These are phyloP conservation scores for Oreochromis spilurus DNA, from an alignment of 2,113 vertebrate genomes.

Conservation along the genomic window DNA sequence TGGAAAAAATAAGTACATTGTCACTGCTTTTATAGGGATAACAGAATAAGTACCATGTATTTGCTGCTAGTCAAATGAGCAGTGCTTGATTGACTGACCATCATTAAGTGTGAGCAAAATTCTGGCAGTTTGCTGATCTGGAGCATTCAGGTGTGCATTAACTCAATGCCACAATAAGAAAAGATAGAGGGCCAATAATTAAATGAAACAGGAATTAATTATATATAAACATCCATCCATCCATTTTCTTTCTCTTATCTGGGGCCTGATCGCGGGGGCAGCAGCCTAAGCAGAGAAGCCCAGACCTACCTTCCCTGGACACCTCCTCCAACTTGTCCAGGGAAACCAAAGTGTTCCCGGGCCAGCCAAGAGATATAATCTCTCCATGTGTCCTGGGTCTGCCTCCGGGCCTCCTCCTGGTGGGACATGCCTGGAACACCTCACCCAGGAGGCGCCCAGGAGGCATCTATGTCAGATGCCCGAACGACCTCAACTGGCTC, in stretches of 20 bases:
- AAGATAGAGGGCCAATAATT: background rate
- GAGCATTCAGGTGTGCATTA: background rate
- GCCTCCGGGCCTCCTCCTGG: background rate
- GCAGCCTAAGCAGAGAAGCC: too few relatives aligned
- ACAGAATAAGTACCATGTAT: background rate
- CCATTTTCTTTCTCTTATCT: background rate
- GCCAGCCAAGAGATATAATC: background rate
- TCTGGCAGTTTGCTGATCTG: background rate
- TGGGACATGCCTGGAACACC: background rate
- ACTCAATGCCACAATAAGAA: background rate
- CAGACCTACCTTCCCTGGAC: too few relatives aligned
- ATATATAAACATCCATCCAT: background rate
- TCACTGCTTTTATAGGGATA: background rate
- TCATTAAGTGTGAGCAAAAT: fast-evolving
- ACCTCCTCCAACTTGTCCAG: too few relatives aligned
- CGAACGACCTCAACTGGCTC: background rate
- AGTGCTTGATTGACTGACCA: background rate
- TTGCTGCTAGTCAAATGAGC: background rate
- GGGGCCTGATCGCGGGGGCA: background rate
- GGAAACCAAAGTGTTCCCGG: background rate
- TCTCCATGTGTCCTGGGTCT: background rate
- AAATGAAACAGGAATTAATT: background rate
- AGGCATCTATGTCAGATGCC: background rate
- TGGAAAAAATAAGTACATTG: background rate
- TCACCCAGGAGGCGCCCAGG: background rate